phyloP scores from a whole-genome alignment of 2,888 invertebrate species.

The Agriotes lineatus region DNA sequence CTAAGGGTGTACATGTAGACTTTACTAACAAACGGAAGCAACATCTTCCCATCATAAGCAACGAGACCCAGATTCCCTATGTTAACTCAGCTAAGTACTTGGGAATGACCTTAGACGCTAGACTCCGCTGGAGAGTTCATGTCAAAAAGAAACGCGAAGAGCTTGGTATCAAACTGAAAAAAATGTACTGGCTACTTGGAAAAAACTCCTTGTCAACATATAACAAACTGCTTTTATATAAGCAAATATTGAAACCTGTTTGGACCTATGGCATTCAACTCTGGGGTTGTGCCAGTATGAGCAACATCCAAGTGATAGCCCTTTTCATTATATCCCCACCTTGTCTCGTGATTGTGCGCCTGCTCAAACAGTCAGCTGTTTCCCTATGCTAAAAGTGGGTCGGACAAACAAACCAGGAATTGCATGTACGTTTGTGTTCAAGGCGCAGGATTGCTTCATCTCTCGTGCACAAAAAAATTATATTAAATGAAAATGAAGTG shows the following conservation, averaged over 20 bases:
- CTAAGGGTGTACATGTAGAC: slow-evolving; percentile 50
- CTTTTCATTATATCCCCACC: no score
- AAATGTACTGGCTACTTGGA: slow-evolving; percentile 43
- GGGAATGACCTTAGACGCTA: slow-evolving; percentile 30
- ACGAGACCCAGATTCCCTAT: slow-evolving; percentile 36
- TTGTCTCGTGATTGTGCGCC: no score
- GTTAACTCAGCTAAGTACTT: slow-evolving; percentile 34
- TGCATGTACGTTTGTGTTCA: no score
- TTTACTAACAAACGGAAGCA: slow-evolving; percentile 48
- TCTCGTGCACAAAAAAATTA: no score
- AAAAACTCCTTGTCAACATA: slow-evolving; percentile 32
- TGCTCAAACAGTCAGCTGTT: no score
- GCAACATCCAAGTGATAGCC: no score
- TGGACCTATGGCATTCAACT: no score
- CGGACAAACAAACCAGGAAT: no score
- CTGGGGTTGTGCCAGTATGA: no score
- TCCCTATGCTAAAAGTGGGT: no score
- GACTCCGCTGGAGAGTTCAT: slow-evolving; percentile 44
- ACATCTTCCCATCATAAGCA: slow-evolving; percentile 27
- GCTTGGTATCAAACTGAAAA: slow-evolving; percentile 37
- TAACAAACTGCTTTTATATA: slow-evolving; percentile 35
- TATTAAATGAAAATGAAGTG: no score
- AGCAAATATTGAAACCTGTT: slow-evolving; percentile 22
- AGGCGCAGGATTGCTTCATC: no score
- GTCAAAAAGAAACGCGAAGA: slow-evolving; percentile 45